Conservation (phyloP, 2,888 invertebrate genomes). For the Pogonocherus hispidulus region DNA sequence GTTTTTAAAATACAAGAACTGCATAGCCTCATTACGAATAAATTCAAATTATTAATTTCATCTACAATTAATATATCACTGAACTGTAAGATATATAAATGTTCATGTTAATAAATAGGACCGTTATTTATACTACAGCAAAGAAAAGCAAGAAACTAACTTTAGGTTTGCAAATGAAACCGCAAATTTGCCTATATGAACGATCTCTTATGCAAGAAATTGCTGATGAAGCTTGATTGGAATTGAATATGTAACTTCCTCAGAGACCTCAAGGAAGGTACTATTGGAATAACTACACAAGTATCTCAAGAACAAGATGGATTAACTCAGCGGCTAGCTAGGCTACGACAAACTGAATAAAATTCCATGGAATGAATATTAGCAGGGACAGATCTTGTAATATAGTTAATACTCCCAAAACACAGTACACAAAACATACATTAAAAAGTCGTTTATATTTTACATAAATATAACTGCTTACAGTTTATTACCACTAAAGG, state of each 20-base stretch:
- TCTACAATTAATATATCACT: too few species aligned
- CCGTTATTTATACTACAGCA: too few species aligned
- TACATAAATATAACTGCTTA: slow-evolving; percentile 11
- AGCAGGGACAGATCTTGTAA: slow-evolving; percentile 42
- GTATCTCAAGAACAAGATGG: slow-evolving; percentile 93
- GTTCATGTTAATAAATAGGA: too few species aligned
- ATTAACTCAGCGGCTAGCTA: slow-evolving; percentile 86
- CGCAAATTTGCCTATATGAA: too few species aligned
- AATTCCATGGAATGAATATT: slow-evolving; percentile 53
- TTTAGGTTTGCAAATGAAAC: too few species aligned
- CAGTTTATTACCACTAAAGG: slow-evolving; percentile 12
- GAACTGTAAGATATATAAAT: too few species aligned
- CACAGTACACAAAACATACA: background rate
- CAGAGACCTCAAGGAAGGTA: slow-evolving; percentile 83
- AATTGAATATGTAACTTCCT: slow-evolving; percentile 93
- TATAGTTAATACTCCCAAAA: slow-evolving; percentile 48
- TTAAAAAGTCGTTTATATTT: slow-evolving; percentile 15
- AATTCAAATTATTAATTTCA: too few species aligned
- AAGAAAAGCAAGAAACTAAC: too few species aligned
- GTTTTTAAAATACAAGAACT: too few species aligned
- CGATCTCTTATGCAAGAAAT: slow-evolving; percentile 94
- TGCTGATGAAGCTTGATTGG: slow-evolving; percentile 99
- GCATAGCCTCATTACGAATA: too few species aligned
- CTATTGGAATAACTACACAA: slow-evolving; percentile 82
- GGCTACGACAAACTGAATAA: slow-evolving; percentile 83